phyloP scores from a whole-genome alignment of 2,113 vertebrate genomes.

The Hipposideros armiger region DNA sequence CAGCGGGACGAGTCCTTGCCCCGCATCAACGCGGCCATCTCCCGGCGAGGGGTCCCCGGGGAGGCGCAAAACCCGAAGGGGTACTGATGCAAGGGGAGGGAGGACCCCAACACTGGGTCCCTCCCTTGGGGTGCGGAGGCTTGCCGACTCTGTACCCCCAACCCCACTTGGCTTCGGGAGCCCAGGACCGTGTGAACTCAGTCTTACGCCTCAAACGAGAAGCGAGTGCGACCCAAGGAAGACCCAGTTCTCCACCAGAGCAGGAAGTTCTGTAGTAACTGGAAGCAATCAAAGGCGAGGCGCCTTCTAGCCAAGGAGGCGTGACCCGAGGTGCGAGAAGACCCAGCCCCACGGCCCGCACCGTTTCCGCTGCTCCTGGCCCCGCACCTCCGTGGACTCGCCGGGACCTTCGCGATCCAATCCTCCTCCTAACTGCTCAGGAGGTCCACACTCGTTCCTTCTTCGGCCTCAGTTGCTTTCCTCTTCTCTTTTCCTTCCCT shows the following conservation, averaged over 20 bases:
- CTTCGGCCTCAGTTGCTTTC: slow-evolving; percentile 47
- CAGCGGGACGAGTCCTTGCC: slow-evolving; percentile 90
- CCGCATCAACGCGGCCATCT: slow-evolving; percentile 89
- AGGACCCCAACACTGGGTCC: neutral
- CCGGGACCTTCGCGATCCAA: neutral
- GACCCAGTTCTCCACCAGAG: slow-evolving; percentile 71
- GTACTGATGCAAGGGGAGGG: neutral
- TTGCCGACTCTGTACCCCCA: slow-evolving; percentile 51
- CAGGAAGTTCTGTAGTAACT: slow-evolving; percentile 76
- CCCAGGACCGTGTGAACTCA: slow-evolving; percentile 13
- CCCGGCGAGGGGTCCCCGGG: slow-evolving; percentile 47
- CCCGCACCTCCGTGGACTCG: slow-evolving; percentile 65
- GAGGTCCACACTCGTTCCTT: neutral
- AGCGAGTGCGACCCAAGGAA: slow-evolving; percentile 21
- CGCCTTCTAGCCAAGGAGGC: slow-evolving; percentile 81
- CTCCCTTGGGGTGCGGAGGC: slow-evolving; percentile 1
- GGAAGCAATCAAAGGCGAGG: slow-evolving; percentile 73
- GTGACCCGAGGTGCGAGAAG: slow-evolving; percentile 73
- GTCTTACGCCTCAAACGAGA: slow-evolving; percentile 52
- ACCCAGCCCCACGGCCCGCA: slow-evolving; percentile 71
- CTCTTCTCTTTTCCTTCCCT: slow-evolving; percentile 75
- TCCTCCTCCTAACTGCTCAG: neutral
- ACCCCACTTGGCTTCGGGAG: slow-evolving; percentile 42
- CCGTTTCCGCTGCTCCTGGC: slow-evolving; percentile 40
- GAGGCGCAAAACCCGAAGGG: neutral